These are phyloP conservation scores for Petrolisthes cinctipes DNA, from an alignment of 2,888 invertebrate species.

Conservation along the genomic window DNA sequence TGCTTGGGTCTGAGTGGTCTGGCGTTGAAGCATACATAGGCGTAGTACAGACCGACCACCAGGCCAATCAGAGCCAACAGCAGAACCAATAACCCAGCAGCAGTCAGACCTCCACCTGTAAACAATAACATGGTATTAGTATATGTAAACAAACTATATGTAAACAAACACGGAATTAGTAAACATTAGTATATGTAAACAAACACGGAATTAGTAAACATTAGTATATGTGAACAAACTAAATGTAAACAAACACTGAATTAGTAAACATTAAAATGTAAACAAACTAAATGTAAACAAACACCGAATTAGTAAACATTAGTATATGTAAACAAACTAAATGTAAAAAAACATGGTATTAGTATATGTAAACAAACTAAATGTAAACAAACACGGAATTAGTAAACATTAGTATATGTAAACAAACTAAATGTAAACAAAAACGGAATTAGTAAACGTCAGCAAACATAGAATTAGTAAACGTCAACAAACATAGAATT, in stretches of 20 bases:
- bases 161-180: too few relatives aligned
- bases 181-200: background rate
- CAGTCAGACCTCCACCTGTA: conserved; percentile 53
- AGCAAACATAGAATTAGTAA: background rate
- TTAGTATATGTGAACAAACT: background rate
- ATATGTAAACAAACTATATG: background rate
- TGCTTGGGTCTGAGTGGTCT: conserved; percentile 45
- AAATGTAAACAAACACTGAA: too few relatives aligned
- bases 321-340: too few relatives aligned
- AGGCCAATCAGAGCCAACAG: conserved; percentile 51
- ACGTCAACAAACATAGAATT: background rate
- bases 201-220: too few relatives aligned
- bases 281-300: too few relatives aligned
- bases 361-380: background rate
- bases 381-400: background rate
- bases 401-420: too few relatives aligned
- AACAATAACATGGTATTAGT: background rate
- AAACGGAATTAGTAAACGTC: background rate
- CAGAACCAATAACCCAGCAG: conserved; percentile 47
- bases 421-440: background rate
- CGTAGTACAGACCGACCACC: conserved; percentile 48
- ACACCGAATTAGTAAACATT: too few relatives aligned
- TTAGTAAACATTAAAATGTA: too few relatives aligned
- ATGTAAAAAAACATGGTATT: too few relatives aligned
- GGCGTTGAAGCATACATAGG: conserved; percentile 51